Evolutionary conservation across 1,140 invertebrate species (phyloP).

Genomic region (Meloidogyne floridensis): DNA sequence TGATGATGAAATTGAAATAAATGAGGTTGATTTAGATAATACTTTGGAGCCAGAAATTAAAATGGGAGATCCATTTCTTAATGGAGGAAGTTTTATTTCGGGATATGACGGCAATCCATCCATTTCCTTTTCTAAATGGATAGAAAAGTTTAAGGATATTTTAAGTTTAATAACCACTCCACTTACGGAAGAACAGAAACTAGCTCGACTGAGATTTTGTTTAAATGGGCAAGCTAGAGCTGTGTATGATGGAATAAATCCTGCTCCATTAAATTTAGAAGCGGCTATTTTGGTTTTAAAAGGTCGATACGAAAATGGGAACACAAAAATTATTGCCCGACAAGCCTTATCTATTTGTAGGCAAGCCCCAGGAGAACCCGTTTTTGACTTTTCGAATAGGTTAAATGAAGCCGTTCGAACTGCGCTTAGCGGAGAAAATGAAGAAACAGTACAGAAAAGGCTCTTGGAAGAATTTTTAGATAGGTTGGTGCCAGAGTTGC

Average conservation of each 20-base stretch:
- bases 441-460: neutral
- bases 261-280: neutral
- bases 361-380: neutral
- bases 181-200: neutral
- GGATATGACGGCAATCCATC: too few species aligned
- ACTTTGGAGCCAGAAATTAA: too few species aligned
- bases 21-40: too few species aligned
- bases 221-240: neutral
- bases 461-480: neutral
- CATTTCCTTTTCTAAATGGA: too few species aligned
- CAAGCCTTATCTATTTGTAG: neutral
- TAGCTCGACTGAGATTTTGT: neutral
- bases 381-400: neutral
- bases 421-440: neutral
- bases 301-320: neutral
- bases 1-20: too few species aligned
- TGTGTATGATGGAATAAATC: neutral
- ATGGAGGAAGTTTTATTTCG: too few species aligned
- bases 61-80: too few species aligned
- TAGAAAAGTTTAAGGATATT: too few species aligned
- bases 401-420: neutral
- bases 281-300: neutral
- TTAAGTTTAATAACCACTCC: neutral
- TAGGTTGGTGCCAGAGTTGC: neutral
- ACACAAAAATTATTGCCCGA: too few species aligned